Evolutionary conservation across 2,113 vertebrate genomes (phyloP).

Genomic region (Pavo muticus): DNA sequence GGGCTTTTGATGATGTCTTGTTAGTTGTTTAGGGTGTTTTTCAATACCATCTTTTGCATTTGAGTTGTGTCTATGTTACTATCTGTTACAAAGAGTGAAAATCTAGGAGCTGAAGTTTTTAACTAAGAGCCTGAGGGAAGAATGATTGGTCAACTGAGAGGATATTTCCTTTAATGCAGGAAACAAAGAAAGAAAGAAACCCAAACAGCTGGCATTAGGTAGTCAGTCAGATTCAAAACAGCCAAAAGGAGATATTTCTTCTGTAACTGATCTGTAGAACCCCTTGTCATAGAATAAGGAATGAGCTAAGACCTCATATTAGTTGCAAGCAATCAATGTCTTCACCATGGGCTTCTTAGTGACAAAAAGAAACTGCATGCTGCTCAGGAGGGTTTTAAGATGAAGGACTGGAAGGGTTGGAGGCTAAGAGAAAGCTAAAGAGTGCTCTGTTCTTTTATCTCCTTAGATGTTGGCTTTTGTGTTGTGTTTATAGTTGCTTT

Average conservation of each 20-base stretch:
- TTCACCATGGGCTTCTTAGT: background rate
- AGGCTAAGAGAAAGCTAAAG: background rate
- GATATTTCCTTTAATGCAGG: background rate
- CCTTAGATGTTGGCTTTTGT: background rate
- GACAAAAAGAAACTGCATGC: background rate
- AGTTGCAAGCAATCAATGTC: fast-evolving
- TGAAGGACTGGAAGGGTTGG: background rate
- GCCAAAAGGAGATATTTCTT: background rate
- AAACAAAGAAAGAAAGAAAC: background rate
- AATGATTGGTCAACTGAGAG: background rate
- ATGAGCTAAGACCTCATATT: background rate
- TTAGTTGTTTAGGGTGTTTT: background rate
- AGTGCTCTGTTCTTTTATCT: background rate
- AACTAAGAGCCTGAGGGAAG: background rate
- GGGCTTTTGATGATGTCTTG: background rate
- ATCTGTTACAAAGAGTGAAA: background rate
- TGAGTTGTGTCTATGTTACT: background rate
- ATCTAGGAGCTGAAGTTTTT: background rate
- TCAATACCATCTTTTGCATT: background rate
- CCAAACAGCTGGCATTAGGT: background rate
- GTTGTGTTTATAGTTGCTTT: background rate
- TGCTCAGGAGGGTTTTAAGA: background rate
- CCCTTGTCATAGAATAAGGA: background rate
- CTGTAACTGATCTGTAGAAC: background rate
- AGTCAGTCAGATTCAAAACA: background rate